Evolutionary conservation across 2,888 invertebrate species (phyloP), one percentile per base, ranked within the genome.

Genomic region (Drosophila quasianomalipes): DNA sequence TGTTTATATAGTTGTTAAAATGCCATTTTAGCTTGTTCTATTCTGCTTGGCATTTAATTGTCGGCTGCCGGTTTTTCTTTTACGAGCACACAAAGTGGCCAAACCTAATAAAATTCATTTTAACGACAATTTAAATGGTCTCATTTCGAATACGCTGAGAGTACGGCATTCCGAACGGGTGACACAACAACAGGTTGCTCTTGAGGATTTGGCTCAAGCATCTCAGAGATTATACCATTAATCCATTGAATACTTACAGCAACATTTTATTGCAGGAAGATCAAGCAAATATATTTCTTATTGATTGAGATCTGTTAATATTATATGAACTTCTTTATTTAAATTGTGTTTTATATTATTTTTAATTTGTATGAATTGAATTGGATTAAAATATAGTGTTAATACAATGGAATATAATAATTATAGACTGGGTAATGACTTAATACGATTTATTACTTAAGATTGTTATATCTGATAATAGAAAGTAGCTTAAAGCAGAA

Each of bases 1-100:
- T 90, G 91, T 90, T 91, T 92, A 88, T 92, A 81, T 88, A 85
- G 89, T 89, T 91, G 90, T 91, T 88, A 83, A 85, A 86, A 85
- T 83, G 81, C 81, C 91, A 89, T 85, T 85, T 86, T 65, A 65
- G 71, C 84, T 91, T 92, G 84, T 82, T 81, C 77, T 83, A 80
- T 72, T 75, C 71, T 59, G 74, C 79, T 84, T 87, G 90, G 83
- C 89, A 83, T 88, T 85, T 90, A 91, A 91, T 91, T 90, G 89
- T 81, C 76, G 80, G 41, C 78, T 70, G 78, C 79, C 75, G 74
- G 74, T 67, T 82, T 65, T 74, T 65, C 70, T 76, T 91, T 92
- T 92, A 92, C 86, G 92, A 90, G 72, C 87, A 63, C 76, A 71
- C 81, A 86, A 89, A 83, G 80, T 76, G 85, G 82, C 70, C 76